Percentiles rank a stretch among this genome's conserved stretches.
These are phyloP conservation scores for Dermochelys coriacea DNA, from an alignment of 2,797 vertebrate genomes.

Conservation along the genomic window DNA sequence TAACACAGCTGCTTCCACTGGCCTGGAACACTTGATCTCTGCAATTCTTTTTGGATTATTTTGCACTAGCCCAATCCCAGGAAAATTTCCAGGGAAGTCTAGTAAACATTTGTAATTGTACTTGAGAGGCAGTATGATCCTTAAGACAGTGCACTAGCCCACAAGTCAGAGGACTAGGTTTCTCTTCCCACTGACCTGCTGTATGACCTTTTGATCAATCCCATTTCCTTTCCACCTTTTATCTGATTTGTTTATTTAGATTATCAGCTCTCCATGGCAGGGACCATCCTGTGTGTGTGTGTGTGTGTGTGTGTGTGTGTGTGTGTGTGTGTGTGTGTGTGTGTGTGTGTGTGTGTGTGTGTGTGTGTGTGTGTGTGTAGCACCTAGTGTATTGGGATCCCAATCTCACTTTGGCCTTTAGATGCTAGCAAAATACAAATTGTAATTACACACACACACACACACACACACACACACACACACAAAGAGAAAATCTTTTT, in stretches of 20 bases:
- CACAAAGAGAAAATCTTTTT: not conserved
- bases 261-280: not conserved
- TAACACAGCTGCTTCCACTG: too few relatives aligned
- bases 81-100: not conserved
- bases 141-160: not conserved
- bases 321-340: rapidly evolving
- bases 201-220: not conserved
- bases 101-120: not conserved
- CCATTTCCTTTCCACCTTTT: not conserved
- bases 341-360: rapidly evolving
- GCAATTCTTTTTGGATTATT: not conserved
- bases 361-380: rapidly evolving
- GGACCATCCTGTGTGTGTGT: not conserved
- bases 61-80: not conserved
- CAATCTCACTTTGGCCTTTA: not conserved
- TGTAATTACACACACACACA: not conserved
- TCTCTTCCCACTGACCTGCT: not conserved
- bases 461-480: too few relatives aligned
- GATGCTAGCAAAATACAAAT: not conserved
- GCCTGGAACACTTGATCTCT: not conserved
- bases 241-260: not conserved
- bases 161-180: not conserved
- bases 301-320: not conserved
- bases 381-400: not conserved
- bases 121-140: not conserved